Base-by-base conservation (phyloP, 35 echinoderm and acorn worm genomes). In the Apostichopus japonicus region DNA sequence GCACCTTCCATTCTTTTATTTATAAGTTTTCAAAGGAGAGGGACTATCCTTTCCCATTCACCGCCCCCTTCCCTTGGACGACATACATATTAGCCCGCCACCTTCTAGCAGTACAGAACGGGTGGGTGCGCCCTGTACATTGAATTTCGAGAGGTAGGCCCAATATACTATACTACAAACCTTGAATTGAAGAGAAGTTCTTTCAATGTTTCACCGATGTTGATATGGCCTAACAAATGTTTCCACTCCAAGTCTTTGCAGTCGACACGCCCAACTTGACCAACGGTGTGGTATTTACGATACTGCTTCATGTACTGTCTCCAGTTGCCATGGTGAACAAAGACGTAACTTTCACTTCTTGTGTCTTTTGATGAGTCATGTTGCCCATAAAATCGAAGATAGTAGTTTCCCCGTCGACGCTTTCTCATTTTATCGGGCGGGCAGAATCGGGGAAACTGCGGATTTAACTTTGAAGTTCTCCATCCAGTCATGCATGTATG, bases 261-360 rank as follows among this genome's bases (percentile, higher is more conserved):
- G 52, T 78, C 23, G 44, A 90, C 73, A 51, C 11, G 23, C 2
- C 88, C 88, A n/a, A 71, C 70, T 10, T 90, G 7, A 53, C 88
- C 67, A 13, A 90, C 88, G 23, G 88, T 90, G 17, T 90, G 88
- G 54, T 90, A 90, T 44, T 90, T 90, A 14, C 88, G 88, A 44
- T 90, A 90, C 24, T 90, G 88, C 11, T 22, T 78, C 88, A 90
- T 90, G 55, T 90, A 77, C 44, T 90, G 88, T 52, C 73, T 14
- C 73, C 65, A 90, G 55, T 90, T 78, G 51, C 33, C 24, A 75
- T 90, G 88, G 71, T 90, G 88, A 54, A 90, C 62, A 23, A 90
- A 90, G 0, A 89, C 86, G 59, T 89, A 89, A 51, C 86, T 89
- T 53, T 89, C 86, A 22, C 86, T 89, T 14, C 61, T 13, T 1